phyloP scores from a whole-genome alignment of 2,888 invertebrate genomes.

The Strigamia maritima region DNA sequence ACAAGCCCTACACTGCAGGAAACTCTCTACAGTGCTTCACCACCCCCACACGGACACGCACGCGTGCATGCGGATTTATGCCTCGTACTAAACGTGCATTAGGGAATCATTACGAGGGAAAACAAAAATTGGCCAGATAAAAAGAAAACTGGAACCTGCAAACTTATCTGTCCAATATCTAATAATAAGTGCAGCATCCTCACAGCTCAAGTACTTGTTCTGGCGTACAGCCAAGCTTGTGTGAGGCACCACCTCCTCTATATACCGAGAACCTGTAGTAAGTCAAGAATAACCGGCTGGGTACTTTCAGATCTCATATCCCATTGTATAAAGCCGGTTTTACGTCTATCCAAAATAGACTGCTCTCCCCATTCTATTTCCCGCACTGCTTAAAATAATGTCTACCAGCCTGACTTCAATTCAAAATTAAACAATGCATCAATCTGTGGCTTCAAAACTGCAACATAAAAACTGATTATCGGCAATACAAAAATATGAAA shows the following conservation, averaged over 20 bases:
- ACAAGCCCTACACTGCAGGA: neutral
- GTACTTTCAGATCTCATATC: neutral
- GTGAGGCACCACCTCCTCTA: conserved; percentile 1
- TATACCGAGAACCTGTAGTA: neutral
- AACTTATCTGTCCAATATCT: conserved; percentile 11
- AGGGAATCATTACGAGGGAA: neutral
- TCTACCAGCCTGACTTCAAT: no score
- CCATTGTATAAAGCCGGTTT: conserved; percentile 1
- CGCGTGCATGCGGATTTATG: neutral
- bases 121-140: neutral
- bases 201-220: conserved; percentile 23
- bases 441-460: no score
- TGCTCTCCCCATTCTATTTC: neutral
- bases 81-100: neutral
- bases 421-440: no score
- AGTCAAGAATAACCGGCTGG: conserved; percentile 20
- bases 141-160: neutral
- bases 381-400: neutral
- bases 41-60: neutral
- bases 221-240: neutral
- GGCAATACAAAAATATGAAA: no score
- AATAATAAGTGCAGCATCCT: conserved; percentile 17
- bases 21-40: neutral
- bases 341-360: neutral
- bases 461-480: no score